A percentile compares a stretch with the other conserved stretches of the same genome.
Conservation (phyloP, 2,888 invertebrate species). For the Polyploca ridens region DNA sequence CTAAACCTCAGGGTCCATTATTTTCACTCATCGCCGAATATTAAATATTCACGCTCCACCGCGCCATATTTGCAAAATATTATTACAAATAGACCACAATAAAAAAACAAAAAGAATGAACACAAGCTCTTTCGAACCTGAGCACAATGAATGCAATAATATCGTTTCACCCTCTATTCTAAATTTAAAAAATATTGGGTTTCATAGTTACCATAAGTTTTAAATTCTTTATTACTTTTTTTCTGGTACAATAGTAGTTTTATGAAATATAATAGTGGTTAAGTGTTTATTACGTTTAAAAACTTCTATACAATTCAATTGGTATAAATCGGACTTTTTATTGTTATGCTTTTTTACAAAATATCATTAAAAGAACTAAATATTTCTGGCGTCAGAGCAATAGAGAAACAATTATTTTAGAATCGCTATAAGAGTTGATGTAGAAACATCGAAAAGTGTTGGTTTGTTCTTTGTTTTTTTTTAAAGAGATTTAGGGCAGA, state of each 20-base stretch:
- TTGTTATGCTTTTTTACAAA: no score
- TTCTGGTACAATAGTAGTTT: neutral
- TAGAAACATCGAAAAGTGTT: no score
- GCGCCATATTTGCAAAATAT: slow-evolving; percentile 56
- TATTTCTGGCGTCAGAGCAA: no score
- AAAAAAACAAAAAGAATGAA: slow-evolving; percentile 21
- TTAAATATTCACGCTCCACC: slow-evolving; percentile 39
- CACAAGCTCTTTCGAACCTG: slow-evolving; percentile 18
- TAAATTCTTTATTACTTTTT: neutral
- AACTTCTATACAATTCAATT: neutral
- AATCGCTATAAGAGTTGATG: no score
- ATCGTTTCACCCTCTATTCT: slow-evolving; percentile 37
- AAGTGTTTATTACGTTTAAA: neutral
- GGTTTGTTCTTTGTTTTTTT: no score
- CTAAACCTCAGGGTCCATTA: neutral
- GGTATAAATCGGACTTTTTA: no score
- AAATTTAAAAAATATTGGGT: slow-evolving; percentile 22
- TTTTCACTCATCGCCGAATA: neutral
- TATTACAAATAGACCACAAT: slow-evolving; percentile 31
- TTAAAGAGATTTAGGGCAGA: no score
- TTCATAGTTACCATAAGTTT: neutral
- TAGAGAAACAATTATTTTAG: no score
- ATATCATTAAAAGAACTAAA: no score
- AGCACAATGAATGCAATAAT: slow-evolving; percentile 33
- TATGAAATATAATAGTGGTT: neutral